These are phyloP conservation scores for Fragum fragum DNA, from an alignment of 2,888 invertebrate genomes.

Conservation along the genomic window DNA sequence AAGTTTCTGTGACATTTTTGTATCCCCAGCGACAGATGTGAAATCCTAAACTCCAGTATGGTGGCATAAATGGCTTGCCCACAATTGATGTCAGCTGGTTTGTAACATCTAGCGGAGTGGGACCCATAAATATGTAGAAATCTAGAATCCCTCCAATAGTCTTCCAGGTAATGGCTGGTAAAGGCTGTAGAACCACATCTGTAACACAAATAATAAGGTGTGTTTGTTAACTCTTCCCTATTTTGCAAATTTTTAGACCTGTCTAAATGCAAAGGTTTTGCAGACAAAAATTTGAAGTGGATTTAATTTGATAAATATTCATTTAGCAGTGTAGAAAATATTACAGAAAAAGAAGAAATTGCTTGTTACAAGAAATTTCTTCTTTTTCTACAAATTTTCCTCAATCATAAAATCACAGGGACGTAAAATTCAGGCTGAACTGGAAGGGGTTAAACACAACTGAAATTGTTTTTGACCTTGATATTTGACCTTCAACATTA, in stretches of 20 bases:
- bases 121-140: slow-evolving; percentile 92
- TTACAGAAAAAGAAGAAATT: background rate
- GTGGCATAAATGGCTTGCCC: slow-evolving; percentile 80
- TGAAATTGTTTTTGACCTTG: too few species aligned
- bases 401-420: background rate
- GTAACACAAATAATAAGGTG: slow-evolving; percentile 16
- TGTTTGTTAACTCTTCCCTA: background rate
- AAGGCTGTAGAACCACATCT: slow-evolving; percentile 88
- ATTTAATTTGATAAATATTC: too few species aligned
- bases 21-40: slow-evolving; percentile 91
- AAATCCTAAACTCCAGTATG: slow-evolving; percentile 94
- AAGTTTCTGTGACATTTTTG: slow-evolving; percentile 72
- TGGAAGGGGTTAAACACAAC: too few species aligned
- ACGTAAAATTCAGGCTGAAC: too few species aligned
- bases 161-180: slow-evolving; percentile 93
- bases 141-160: slow-evolving; percentile 93
- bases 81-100: slow-evolving; percentile 78
- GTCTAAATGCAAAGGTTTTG: too few species aligned
- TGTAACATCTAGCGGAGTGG: slow-evolving; percentile 89
- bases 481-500: too few species aligned
- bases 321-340: background rate
- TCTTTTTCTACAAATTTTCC: slow-evolving; percentile 8
- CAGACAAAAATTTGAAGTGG: too few species aligned
- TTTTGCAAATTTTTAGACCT: background rate
- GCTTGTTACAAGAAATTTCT: background rate